A percentile compares a stretch with the other conserved stretches of the same genome.
Evolutionary conservation across 1,140 invertebrate genomes (phyloP).

Genomic region (Stenopsyche tienmushanensis): DNA sequence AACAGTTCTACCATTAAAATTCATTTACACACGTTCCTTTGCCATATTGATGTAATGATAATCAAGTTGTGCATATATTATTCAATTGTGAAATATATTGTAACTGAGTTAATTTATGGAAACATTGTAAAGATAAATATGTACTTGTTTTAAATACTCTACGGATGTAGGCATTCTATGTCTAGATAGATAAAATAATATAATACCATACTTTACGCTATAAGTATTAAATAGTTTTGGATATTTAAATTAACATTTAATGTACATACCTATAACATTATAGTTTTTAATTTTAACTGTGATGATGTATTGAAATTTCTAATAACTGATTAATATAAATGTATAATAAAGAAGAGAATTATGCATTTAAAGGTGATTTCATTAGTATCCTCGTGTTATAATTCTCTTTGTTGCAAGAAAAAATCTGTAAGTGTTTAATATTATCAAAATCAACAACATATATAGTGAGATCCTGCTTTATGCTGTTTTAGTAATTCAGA

Average conservation of each 20-base stretch:
- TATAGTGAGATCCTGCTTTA: too few species aligned
- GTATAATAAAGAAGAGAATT: constrained; percentile 33
- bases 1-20: too few species aligned
- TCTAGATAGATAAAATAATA: constrained; percentile 25
- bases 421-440: too few species aligned
- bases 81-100: neutral
- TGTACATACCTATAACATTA: constrained; percentile 38
- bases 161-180: constrained; percentile 4
- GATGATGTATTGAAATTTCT: constrained; percentile 41
- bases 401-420: too few species aligned
- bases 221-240: constrained; percentile 39
- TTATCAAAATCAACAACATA: too few species aligned
- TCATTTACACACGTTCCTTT: neutral
- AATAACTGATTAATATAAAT: constrained; percentile 37
- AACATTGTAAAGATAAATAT: constrained; percentile 3
- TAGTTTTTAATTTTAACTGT: constrained; percentile 43
- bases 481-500: too few species aligned
- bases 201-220: constrained; percentile 31
- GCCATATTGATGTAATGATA: neutral
- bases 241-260: constrained; percentile 36
- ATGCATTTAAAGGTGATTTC: too few species aligned
- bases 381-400: too few species aligned
- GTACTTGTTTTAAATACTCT: constrained; percentile 4
- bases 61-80: neutral
- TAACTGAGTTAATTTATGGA: too few species aligned